Base-by-base conservation (phyloP, 2,113 vertebrate genomes). In the Solenodon paradoxus region DNA sequence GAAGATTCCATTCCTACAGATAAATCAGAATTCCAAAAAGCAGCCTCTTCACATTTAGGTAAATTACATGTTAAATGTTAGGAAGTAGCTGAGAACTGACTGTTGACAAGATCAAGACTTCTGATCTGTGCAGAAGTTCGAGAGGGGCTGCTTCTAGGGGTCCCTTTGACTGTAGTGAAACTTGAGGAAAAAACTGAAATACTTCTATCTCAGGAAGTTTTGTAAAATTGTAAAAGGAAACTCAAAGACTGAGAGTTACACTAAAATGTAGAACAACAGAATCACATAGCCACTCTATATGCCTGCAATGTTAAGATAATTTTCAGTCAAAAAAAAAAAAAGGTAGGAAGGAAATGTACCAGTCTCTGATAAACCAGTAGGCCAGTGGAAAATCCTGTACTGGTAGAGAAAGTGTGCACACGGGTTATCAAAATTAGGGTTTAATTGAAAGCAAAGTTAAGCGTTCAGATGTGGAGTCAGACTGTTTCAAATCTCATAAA, bases 1-100 rank as follows among this genome's bases (percentile, higher is more conserved):
- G 88, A 97, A 97, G 92, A 97, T 97, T 97, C 88, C 88, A 92
- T 95, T 95, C 90, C 93, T 96, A 85, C 97, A 97, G 96, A 96
- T 84, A 94, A 92, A 90, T 64, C 71, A 26, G 77, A 66, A 81
- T 88, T 88, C 90, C 59, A 97, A 77, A 88, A 95, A 84, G 69
- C 94, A 85, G 38, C 66, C 61, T 96, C 92, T 78, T 93, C 93
- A 74, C 92, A 92, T 71, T 47, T 45, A 93, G 95, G 82, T 90
- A 72, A 75, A 83, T 86, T 55, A n/a, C 74, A 68, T 84, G 61
- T 90, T 80, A 90, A 87, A 90, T 92, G 84, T 92, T 92, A 95
- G 80, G 47, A 93, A 93, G 68, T 92, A 69, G 11, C 38, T 77
- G 57, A 88, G 45, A 63, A 63, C 16, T 38, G 45, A 79, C 30